A percentile compares a stretch with the other conserved stretches of the same genome.
These are phyloP conservation scores for Chrysogorgia sp. DNA, from an alignment of 92 coral and sea anemone species.

Conservation along the genomic window DNA sequence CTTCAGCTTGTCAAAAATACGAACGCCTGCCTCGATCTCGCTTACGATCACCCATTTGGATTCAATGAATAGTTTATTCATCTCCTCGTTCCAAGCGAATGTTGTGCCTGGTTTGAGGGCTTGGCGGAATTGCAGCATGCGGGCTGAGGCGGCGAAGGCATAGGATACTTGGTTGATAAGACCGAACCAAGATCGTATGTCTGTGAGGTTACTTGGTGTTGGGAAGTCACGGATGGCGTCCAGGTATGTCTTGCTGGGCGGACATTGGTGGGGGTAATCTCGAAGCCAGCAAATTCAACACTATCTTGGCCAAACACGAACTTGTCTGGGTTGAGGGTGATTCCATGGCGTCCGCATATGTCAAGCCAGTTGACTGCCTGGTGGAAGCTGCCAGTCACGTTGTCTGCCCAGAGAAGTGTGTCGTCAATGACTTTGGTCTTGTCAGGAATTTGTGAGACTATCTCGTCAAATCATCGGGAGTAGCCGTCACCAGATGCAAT, in stretches of 20 bases:
- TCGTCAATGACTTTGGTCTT: not conserved
- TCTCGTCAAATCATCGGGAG: conserved; percentile 60
- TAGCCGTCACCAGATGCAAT: conserved; percentile 62
- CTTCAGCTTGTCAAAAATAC: not conserved
- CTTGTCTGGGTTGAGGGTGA: too few relatives aligned
- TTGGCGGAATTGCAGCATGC: conserved; percentile 37
- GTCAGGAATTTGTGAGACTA: conserved; percentile 46
- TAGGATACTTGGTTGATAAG: conserved; percentile 65
- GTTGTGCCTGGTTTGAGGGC: too few relatives aligned
- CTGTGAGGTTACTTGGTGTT: conserved; percentile 59
- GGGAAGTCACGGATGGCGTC: conserved; percentile 60
- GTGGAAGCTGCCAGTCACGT: conserved; percentile 11
- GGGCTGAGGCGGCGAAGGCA: conserved; percentile 55
- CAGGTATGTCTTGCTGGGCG: conserved; percentile 22
- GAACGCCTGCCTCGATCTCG: not conserved
- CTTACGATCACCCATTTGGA: not conserved
- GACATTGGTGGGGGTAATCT: not conserved
- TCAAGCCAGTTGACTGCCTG: too few relatives aligned
- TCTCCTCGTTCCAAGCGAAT: not conserved
- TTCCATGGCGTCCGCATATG: too few relatives aligned
- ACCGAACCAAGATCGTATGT: conserved; percentile 57
- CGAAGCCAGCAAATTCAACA: conserved; percentile 7
- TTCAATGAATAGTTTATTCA: not conserved
- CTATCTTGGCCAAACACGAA: conserved; percentile 52
- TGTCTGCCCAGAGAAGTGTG: conserved; percentile 13